Conservation (phyloP, 2,113 vertebrate species). For the Heterochromis multidens region DNA sequence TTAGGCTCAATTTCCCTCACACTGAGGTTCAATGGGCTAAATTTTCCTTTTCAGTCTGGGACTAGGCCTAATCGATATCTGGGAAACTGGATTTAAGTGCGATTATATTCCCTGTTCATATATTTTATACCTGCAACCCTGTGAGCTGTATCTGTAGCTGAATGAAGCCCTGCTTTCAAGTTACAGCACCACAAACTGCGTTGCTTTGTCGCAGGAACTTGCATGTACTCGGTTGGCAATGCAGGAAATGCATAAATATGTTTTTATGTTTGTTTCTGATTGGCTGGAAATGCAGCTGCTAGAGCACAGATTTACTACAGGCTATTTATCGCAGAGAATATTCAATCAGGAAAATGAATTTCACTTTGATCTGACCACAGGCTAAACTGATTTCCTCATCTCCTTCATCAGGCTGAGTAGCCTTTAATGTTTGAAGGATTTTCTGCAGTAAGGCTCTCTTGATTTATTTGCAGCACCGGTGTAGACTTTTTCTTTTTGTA, state of each 20-base stretch:
- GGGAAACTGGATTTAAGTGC: not conserved
- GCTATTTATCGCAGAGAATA: not conserved
- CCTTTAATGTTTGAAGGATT: not conserved
- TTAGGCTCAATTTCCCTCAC: not conserved
- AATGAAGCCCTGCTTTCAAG: not conserved
- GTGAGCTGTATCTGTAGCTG: no score
- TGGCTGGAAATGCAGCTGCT: not conserved
- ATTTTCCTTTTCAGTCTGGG: not conserved
- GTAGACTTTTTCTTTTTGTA: not conserved
- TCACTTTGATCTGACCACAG: not conserved
- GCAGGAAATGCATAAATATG: not conserved
- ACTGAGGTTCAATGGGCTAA: not conserved
- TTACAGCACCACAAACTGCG: not conserved
- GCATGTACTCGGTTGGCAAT: not conserved
- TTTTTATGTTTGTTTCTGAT: not conserved
- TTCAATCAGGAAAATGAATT: not conserved
- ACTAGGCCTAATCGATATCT: not conserved
- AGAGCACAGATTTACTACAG: not conserved
- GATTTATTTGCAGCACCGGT: not conserved
- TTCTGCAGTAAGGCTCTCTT: not conserved
- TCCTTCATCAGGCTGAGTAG: not conserved
- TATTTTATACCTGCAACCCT: not conserved
- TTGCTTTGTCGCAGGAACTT: not conserved
- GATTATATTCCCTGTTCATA: not conserved
- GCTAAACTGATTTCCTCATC: not conserved